A percentile compares a stretch with the other conserved stretches of the same genome.
Conservation (phyloP, 2,113 vertebrate genomes). For the Microtus ochrogaster region DNA sequence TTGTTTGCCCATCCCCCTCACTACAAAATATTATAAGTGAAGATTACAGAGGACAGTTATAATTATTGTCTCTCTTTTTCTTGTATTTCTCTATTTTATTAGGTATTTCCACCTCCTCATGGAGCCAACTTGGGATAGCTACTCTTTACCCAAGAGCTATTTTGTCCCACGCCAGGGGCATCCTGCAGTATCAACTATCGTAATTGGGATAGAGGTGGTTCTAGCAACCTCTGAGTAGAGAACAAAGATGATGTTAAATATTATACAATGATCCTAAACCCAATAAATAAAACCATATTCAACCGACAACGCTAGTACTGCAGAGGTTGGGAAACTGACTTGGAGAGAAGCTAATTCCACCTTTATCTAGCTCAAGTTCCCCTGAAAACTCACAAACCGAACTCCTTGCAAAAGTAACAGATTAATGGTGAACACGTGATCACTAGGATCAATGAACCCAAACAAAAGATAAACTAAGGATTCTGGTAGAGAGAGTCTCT, state of each 20-base stretch:
- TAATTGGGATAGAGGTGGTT: background rate
- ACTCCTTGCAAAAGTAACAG: background rate
- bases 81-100: background rate
- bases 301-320: background rate
- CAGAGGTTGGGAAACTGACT: background rate
- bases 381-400: background rate
- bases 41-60: background rate
- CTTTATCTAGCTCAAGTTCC: background rate
- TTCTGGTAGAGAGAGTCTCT: background rate
- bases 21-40: background rate
- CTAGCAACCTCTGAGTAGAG: background rate
- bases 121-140: background rate
- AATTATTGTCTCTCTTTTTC: background rate
- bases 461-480: background rate
- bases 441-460: background rate
- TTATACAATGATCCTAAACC: background rate
- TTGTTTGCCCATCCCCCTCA: background rate
- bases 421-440: background rate
- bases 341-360: background rate
- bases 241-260: background rate
- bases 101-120: background rate
- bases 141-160: background rate
- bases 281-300: background rate
- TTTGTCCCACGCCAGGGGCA: background rate
- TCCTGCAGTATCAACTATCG: background rate